phyloP scores from a whole-genome alignment of 2,888 invertebrate genomes.

The Dolomedes plantarius region DNA sequence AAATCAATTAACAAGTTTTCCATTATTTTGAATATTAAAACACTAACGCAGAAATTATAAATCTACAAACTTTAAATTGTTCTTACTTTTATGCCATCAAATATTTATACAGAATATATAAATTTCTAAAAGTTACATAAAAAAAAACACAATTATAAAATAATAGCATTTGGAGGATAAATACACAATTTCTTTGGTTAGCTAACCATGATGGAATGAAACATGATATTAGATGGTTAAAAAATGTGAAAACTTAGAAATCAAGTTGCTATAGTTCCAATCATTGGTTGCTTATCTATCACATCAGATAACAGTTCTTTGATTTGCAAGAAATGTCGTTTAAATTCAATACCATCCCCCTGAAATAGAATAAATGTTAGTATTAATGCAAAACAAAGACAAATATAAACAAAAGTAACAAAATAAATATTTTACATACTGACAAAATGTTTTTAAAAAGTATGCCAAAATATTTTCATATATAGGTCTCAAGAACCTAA shows the following conservation, averaged over 20 bases:
- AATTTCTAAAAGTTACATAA: too few relatives aligned
- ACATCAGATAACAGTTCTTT: slow-evolving; percentile 52
- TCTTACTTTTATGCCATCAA: too few relatives aligned
- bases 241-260: not conserved
- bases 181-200: not conserved
- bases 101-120: too few relatives aligned
- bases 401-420: not conserved
- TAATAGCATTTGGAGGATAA: too few relatives aligned
- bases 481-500: too few relatives aligned
- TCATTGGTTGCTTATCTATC: slow-evolving; percentile 52
- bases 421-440: too few relatives aligned
- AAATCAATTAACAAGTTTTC: too few relatives aligned
- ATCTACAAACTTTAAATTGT: too few relatives aligned
- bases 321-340: slow-evolving; percentile 72
- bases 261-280: slow-evolving; percentile 3
- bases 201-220: not conserved
- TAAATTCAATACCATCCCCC: slow-evolving; percentile 73
- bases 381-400: not conserved
- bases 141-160: not conserved
- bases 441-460: too few relatives aligned
- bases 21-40: too few relatives aligned
- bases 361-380: slow-evolving; percentile 17
- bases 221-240: not conserved
- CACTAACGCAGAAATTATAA: too few relatives aligned
- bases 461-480: too few relatives aligned